Evolutionary conservation across 1,140 invertebrate genomes (phyloP).

Genomic region (Oppia nitens): DNA sequence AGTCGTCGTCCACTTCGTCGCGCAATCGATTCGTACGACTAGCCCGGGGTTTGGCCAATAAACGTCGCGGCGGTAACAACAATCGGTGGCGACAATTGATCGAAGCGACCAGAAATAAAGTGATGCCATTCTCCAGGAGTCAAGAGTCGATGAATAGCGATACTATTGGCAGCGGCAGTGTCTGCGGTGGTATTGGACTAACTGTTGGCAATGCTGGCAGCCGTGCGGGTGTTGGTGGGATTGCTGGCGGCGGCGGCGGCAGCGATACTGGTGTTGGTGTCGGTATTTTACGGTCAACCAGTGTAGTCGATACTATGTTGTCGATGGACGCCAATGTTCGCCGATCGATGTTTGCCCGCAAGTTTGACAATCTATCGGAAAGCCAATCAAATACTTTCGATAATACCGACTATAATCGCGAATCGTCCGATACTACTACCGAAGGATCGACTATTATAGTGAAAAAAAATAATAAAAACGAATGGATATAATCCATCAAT

Average conservation of each 20-base stretch:
- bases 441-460: neutral
- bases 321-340: constrained; percentile 12
- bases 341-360: constrained; percentile 11
- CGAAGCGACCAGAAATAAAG: constrained; percentile 21
- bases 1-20: constrained; percentile 15
- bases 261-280: neutral
- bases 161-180: constrained; percentile 2
- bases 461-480: neutral
- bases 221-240: no score
- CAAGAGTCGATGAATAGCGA: constrained; percentile 13
- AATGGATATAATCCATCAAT: neutral
- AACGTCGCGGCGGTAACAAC: constrained; percentile 15
- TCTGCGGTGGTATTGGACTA: neutral
- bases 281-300: no score
- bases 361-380: constrained; percentile 6
- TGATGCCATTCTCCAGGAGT: constrained; percentile 19
- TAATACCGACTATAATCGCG: neutral
- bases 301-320: neutral
- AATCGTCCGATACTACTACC: neutral
- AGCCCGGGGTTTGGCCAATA: constrained; percentile 19
- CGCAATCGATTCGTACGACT: constrained; percentile 19
- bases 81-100: constrained; percentile 22
- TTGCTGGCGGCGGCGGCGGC: neutral
- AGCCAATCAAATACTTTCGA: neutral
- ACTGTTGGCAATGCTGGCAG: no score